Conservation (phyloP, 2,888 invertebrate species). For the Hylaea fasciaria region DNA sequence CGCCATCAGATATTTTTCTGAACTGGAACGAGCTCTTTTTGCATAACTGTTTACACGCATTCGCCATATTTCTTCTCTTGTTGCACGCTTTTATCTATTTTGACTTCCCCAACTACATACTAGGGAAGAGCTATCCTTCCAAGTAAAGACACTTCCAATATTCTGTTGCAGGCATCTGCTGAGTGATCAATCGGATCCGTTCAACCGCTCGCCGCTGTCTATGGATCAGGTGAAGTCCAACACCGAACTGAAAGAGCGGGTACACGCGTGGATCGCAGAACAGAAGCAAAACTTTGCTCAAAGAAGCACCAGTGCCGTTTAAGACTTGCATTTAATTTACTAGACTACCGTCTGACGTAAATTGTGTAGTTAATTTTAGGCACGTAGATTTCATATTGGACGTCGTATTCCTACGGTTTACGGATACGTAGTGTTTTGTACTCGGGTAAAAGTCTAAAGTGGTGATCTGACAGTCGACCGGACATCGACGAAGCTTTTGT, state of each 20-base stretch:
- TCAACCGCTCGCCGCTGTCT: conserved; percentile 95
- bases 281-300: conserved; percentile 77
- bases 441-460: neutral
- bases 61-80: too few species aligned
- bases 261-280: conserved; percentile 91
- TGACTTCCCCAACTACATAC: too few species aligned
- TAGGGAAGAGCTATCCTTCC: too few species aligned
- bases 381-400: conserved; percentile 46
- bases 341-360: conserved; percentile 41
- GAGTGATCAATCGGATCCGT: conserved; percentile 98
- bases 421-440: conserved; percentile 16
- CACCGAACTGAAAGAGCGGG: conserved; percentile 90
- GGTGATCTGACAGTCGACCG: neutral
- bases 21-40: too few species aligned
- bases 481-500: neutral
- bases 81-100: too few species aligned
- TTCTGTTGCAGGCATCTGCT: conserved; percentile 87
- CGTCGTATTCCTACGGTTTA: conserved; percentile 9
- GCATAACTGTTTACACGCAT: too few species aligned
- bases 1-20: too few species aligned
- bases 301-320: conserved; percentile 47
- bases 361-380: conserved; percentile 30
- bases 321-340: conserved; percentile 35
- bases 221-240: conserved; percentile 96
- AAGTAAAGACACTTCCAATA: neutral